A percentile compares a stretch with the other conserved stretches of the same genome.
These are phyloP conservation scores for Leucoma salicis DNA, from an alignment of 2,888 invertebrate genomes.

Conservation along the genomic window DNA sequence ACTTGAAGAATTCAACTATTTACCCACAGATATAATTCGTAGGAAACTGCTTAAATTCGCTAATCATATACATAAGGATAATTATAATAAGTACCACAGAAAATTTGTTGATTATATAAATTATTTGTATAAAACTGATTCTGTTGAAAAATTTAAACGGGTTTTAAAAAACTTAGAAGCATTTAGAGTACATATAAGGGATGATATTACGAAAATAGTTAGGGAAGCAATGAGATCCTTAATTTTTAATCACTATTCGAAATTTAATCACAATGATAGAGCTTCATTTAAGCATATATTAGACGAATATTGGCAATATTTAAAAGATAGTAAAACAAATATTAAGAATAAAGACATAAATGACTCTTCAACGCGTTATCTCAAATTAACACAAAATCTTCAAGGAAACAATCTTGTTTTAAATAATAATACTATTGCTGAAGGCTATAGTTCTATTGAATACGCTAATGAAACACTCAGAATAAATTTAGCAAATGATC, in stretches of 20 bases:
- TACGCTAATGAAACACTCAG: no score
- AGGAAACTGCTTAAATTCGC: constrained; percentile 22
- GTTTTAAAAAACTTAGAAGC: constrained; percentile 36
- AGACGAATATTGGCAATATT: background rate
- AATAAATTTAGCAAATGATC: no score
- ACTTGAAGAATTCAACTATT: constrained; percentile 29
- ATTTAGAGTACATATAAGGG: constrained; percentile 18
- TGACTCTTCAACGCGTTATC: no score
- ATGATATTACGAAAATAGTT: constrained; percentile 33
- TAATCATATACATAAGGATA: constrained; percentile 18
- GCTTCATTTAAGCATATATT: background rate
- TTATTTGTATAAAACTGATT: constrained; percentile 39
- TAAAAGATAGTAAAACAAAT: background rate
- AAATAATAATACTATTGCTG: constrained; percentile 2
- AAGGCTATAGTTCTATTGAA: no score
- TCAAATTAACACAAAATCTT: constrained; percentile 3
- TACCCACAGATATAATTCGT: constrained; percentile 28
- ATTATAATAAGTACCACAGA: constrained; percentile 15
- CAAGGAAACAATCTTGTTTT: constrained; percentile 6
- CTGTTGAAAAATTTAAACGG: constrained; percentile 26
- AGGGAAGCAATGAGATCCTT: constrained; percentile 35
- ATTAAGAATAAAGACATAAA: background rate
- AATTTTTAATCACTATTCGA: constrained; percentile 43
- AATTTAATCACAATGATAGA: background rate
- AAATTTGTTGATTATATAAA: constrained; percentile 41